Conservation (phyloP, 2,797 vertebrate species). For the Sebastolobus altivelis region DNA sequence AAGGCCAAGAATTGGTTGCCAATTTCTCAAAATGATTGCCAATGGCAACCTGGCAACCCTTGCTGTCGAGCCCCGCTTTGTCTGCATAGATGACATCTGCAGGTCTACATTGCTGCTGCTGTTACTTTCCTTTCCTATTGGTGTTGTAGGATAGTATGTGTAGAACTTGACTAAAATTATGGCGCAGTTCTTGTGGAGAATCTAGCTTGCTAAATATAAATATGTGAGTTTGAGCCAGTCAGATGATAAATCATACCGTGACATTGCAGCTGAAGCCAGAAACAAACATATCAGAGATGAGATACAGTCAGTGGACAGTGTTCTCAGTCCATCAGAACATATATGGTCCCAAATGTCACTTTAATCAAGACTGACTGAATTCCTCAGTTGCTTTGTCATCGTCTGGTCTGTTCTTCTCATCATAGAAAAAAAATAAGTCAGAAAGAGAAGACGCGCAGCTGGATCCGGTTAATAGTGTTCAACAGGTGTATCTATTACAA, state of each 20-base stretch:
- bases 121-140: background rate
- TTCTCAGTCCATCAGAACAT: slow-evolving; percentile 17
- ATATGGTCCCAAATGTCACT: slow-evolving; percentile 13
- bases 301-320: slow-evolving; percentile 6
- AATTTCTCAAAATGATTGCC: background rate
- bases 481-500: slow-evolving; percentile 78
- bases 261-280: background rate
- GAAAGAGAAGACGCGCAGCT: slow-evolving; percentile 43
- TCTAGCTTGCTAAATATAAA: slow-evolving; percentile 10
- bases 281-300: slow-evolving; percentile 2
- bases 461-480: slow-evolving; percentile 67
- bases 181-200: background rate
- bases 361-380: slow-evolving; percentile 23
- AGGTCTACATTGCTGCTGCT: background rate
- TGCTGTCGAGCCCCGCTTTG: background rate
- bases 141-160: background rate
- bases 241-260: background rate
- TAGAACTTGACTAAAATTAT: background rate
- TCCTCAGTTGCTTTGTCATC: slow-evolving; percentile 28
- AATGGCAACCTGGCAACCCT: background rate
- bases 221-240: background rate
- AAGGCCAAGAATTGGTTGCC: background rate
- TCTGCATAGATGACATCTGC: background rate
- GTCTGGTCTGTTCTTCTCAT: slow-evolving; percentile 17
- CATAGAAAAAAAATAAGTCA: background rate